phyloP scores from a whole-genome alignment of 2,888 invertebrate genomes.

The Agonopterix arenella region DNA sequence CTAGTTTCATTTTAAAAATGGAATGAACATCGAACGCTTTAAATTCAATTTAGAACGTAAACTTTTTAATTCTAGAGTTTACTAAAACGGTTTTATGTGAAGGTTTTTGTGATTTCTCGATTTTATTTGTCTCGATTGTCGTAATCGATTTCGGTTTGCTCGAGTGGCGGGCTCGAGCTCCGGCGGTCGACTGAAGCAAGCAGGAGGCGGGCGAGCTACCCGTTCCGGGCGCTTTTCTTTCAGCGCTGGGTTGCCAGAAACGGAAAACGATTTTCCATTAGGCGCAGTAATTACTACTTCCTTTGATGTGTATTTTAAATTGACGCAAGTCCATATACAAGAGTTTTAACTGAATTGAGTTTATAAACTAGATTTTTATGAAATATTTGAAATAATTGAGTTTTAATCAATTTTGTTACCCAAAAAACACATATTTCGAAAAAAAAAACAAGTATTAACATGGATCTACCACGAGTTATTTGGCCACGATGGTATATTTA shows the following conservation, averaged over 20 bases:
- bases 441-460: too few species aligned
- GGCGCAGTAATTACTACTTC: neutral
- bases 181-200: conserved; percentile 57
- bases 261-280: conserved; percentile 24
- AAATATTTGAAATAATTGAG: too few species aligned
- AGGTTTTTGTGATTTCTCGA: conserved; percentile 27
- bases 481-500: too few species aligned
- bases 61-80: conserved; percentile 2
- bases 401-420: too few species aligned
- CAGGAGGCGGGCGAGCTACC: conserved; percentile 22
- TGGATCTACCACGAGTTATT: too few species aligned
- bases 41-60: neutral
- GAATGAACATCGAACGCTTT: conserved; percentile 6
- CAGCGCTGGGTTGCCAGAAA: conserved; percentile 36
- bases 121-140: conserved; percentile 10
- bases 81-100: conserved; percentile 17
- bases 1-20: conserved; percentile 30
- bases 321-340: neutral
- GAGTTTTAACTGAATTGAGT: too few species aligned
- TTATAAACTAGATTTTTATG: too few species aligned
- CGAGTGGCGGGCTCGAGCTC: conserved; percentile 29
- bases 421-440: too few species aligned
- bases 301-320: conserved; percentile 1
- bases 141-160: conserved; percentile 10
- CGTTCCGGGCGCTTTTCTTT: conserved; percentile 44